Base-by-base conservation (phyloP, 2,797 vertebrate genomes). In the Oryzias sinensis region DNA sequence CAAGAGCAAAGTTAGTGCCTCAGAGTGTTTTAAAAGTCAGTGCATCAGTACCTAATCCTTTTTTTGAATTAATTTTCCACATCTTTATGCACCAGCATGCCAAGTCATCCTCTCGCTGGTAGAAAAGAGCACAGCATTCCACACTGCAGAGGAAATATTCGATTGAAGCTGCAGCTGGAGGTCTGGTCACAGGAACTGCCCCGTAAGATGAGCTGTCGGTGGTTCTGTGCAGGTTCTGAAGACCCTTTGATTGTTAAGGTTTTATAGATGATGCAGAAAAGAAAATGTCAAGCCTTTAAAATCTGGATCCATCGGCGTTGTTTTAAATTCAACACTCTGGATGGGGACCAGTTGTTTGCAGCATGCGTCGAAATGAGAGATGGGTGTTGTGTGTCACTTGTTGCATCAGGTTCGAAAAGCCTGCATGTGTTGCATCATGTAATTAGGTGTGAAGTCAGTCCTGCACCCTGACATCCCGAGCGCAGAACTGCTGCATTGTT, bases 401-500 rank as follows among this genome's bases (percentile, higher is more conserved):
- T 47, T 47, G 20, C 20, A 47, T 47, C 45, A 24, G 45, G 20
- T 22, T 24, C 22, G 9, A 47, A 47, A 4, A 47, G 17, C 6
- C 8, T 47, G 45, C 45, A 14, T 24, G 14, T 22, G 20, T 47
- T 47, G 20, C 20, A 47, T 47, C 45, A 47, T 14, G 11, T 47
- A 20, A 47, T 22, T 22, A 22, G 13, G 45, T 13, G 45, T 55
- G 9, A 62, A 22, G 53, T 69, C 44, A 65, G 61, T 66, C 53
- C 59, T 65, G 56, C 64, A 51, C 61, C 8, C 22, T 57, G 68
- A 74, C 72, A 62, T 62, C 57, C 63, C 54, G 20, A 66, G 37
- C 17, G 14, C 70, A 65, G 68, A 63, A 44, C 67, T 62, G 40
- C 59, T 66, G 65, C 53, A n/a, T 33, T 22, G 17, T 51, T 78